Percentiles rank a stretch among this genome's conserved stretches.
phyloP scores from a whole-genome alignment of 53 echinoderm and acorn worm genomes.

The Holothuria scabra region DNA sequence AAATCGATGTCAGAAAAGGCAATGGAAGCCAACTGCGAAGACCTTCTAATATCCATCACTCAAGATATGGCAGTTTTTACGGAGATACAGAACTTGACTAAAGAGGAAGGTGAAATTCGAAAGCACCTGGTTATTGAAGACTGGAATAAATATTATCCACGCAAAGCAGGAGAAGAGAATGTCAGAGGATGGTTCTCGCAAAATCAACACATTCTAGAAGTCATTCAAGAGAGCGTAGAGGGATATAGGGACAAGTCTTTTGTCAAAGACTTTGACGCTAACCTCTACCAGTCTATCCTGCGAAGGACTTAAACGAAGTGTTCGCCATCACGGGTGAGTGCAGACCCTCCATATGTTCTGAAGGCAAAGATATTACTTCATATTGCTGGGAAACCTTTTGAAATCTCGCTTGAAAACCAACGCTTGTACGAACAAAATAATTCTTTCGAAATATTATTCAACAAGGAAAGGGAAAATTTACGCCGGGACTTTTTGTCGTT shows the following conservation, averaged over 20 bases:
- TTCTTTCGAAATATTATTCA: background rate
- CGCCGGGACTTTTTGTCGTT: slow-evolving; percentile 6
- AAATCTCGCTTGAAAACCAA: background rate
- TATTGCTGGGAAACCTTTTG: slow-evolving; percentile 16
- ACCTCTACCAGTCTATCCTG: slow-evolving; percentile 1
- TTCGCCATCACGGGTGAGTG: background rate
- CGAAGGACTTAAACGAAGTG: background rate
- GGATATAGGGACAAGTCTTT: background rate
- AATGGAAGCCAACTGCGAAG: slow-evolving; percentile 18
- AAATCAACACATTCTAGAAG: background rate
- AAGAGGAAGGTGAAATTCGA: background rate
- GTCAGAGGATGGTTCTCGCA: background rate
- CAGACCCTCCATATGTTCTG: background rate
- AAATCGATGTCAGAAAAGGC: slow-evolving; percentile 7
- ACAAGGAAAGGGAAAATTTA: background rate
- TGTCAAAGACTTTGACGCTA: slow-evolving; percentile 8
- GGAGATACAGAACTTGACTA: background rate
- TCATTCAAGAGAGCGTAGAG: background rate
- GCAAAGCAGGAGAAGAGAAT: background rate
- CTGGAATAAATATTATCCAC: slow-evolving; percentile 1
- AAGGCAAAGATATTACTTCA: slow-evolving; percentile 20
- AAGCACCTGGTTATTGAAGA: background rate
- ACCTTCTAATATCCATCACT: background rate
- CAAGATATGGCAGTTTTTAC: slow-evolving; percentile 15
- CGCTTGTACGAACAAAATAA: background rate